phyloP scores from a whole-genome alignment of 2,797 vertebrate genomes.

The Coracias cyanogaster region DNA sequence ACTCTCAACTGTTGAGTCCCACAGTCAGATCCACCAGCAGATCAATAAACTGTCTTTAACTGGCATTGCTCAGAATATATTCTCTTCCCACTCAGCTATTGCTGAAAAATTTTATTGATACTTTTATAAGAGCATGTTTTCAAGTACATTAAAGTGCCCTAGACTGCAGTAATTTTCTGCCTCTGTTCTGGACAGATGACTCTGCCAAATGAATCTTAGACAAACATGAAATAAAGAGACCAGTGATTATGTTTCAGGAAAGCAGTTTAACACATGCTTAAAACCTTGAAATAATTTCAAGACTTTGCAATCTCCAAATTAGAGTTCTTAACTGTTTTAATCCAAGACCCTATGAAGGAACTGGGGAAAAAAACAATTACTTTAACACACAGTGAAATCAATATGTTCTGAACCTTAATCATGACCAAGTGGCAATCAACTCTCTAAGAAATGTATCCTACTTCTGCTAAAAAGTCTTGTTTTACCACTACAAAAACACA shows the following conservation, averaged over 20 bases:
- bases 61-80: not conserved
- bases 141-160: not conserved
- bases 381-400: not conserved
- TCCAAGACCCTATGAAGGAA: not conserved
- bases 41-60: not conserved
- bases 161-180: not conserved
- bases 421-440: not conserved
- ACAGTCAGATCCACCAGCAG: not conserved
- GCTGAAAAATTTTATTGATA: not conserved
- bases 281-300: not conserved
- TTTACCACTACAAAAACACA: not conserved
- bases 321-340: not conserved
- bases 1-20: not conserved
- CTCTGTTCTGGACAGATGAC: not conserved
- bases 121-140: not conserved
- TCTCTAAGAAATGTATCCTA: not conserved
- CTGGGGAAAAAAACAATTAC: not conserved
- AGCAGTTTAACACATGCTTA: not conserved
- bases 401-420: not conserved
- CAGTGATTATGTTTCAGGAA: not conserved
- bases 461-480: not conserved
- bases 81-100: conserved; percentile 11
- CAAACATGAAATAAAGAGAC: not conserved
- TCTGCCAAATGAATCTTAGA: not conserved
- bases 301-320: not conserved